Percentiles rank a stretch among this genome's conserved stretches.
phyloP scores from a whole-genome alignment of 2,797 vertebrate genomes.

The Argya squamiceps region DNA sequence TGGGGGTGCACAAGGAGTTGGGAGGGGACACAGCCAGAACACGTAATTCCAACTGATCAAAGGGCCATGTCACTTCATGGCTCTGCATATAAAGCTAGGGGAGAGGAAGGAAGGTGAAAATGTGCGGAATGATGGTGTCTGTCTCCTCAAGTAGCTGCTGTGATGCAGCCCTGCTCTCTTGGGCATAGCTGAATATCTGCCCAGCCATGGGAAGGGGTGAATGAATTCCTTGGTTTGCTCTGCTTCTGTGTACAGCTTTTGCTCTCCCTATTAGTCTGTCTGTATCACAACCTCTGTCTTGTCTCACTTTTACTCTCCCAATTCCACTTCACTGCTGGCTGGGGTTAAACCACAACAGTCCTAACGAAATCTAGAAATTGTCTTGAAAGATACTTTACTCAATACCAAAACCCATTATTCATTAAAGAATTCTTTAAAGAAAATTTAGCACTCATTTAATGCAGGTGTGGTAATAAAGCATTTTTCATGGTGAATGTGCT shows the following conservation, averaged over 20 bases:
- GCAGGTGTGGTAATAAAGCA: neutral
- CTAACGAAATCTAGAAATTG: neutral
- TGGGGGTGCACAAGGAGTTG: neutral
- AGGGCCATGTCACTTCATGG: neutral
- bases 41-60: accelerated
- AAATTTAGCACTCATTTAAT: neutral
- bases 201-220: neutral
- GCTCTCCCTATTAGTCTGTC: neutral
- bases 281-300: neutral
- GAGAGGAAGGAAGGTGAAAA: neutral
- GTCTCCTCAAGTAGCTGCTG: neutral
- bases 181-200: neutral
- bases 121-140: neutral
- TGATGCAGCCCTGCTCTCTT: neutral
- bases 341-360: neutral
- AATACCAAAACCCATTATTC: neutral
- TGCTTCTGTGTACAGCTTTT: neutral
- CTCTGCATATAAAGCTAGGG: neutral
- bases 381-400: neutral
- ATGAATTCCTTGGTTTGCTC: neutral
- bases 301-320: neutral
- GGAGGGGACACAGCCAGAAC: neutral
- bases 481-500: neutral
- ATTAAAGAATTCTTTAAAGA: neutral
- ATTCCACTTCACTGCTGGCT: neutral